Evolutionary conservation across 2,888 invertebrate genomes (phyloP).

Genomic region (Philonicus albiceps): DNA sequence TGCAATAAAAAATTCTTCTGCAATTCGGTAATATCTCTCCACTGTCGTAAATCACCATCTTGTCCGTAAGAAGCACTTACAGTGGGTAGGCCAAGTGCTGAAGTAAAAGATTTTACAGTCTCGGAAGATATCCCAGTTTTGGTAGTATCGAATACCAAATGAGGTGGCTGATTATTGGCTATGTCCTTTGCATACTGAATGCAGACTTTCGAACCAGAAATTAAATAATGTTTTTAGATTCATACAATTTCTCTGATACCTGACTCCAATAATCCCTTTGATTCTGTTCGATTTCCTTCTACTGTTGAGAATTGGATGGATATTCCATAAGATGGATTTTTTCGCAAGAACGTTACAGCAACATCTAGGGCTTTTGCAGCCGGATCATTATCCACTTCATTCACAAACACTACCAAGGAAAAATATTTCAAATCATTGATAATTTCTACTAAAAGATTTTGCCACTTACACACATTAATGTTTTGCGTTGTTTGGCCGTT

Average conservation of each 20-base stretch:
- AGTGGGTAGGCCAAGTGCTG: conserved; percentile 81
- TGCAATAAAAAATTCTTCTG: conserved; percentile 82
- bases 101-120: conserved; percentile 83
- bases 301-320: conserved; percentile 67
- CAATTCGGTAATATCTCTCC: conserved; percentile 76
- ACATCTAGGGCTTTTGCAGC: conserved; percentile 77
- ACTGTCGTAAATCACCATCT: conserved; percentile 81
- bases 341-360: conserved; percentile 74
- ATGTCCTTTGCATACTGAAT: conserved; percentile 74
- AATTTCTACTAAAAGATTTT: not conserved
- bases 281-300: conserved; percentile 76
- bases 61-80: conserved; percentile 87
- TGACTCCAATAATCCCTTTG: conserved; percentile 73
- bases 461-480: conserved; percentile 75
- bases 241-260: conserved; percentile 64
- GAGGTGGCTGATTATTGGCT: conserved; percentile 73
- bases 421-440: not conserved
- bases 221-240: conserved; percentile 50
- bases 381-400: conserved; percentile 76
- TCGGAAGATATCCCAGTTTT: conserved; percentile 83
- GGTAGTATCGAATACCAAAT: conserved; percentile 83
- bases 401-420: conserved; percentile 70
- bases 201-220: conserved; percentile 68
- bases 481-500: conserved; percentile 74
- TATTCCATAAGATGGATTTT: conserved; percentile 73